Evolutionary conservation across 2,797 vertebrate species (phyloP).

Genomic region (Acrossocheilus wenchowensis): DNA sequence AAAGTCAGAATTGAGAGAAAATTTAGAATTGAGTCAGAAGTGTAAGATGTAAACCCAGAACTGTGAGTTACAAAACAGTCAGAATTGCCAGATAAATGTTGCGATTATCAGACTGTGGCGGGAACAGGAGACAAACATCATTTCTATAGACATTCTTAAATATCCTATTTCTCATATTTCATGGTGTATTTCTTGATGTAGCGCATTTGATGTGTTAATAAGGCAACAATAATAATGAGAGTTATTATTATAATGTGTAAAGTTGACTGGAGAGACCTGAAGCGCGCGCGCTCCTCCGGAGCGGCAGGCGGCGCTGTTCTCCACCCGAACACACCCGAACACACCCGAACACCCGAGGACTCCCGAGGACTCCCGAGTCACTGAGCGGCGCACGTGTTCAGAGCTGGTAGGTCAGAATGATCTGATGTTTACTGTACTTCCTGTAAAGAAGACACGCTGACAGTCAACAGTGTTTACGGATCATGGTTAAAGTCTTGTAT

Average conservation of each 20-base stretch:
- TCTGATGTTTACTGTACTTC: background rate
- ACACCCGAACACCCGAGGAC: no score
- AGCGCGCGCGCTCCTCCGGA: background rate
- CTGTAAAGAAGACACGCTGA: background rate
- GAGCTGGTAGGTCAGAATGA: background rate
- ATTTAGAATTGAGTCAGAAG: no score
- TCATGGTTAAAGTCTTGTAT: accelerated
- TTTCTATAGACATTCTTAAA: background rate
- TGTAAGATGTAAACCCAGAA: no score
- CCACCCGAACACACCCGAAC: background rate
- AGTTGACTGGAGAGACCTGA: background rate
- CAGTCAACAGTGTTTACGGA: background rate
- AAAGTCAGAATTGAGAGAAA: no score
- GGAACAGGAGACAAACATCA: no score
- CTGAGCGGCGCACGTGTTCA: background rate
- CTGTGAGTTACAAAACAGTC: no score
- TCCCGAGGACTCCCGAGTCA: background rate
- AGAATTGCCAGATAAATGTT: no score
- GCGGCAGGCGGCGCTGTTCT: slow-evolving; percentile 13
- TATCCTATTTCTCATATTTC: no score
- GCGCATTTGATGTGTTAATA: no score
- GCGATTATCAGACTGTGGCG: no score
- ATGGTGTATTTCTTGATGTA: background rate
- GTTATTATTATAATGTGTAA: background rate
- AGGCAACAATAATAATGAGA: no score